Percentiles rank a stretch among this genome's conserved stretches.
These are phyloP conservation scores for Drosophila serrata DNA, from an alignment of 1,140 invertebrate genomes.

Conservation along the genomic window DNA sequence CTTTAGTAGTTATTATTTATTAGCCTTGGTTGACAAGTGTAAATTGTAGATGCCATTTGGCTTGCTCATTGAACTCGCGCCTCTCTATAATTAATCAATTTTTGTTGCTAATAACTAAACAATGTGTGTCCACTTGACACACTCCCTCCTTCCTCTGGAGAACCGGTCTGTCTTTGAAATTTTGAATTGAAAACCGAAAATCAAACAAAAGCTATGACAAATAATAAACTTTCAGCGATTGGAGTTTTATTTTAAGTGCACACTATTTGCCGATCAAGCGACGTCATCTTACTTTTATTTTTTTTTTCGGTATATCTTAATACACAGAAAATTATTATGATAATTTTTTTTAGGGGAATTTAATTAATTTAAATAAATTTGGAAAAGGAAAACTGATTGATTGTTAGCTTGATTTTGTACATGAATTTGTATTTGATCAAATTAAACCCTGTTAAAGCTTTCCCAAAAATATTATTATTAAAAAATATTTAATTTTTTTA, in stretches of 20 bases:
- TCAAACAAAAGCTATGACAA: conserved; percentile 23
- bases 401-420: background rate
- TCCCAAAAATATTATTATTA: no score
- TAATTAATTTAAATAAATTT: background rate
- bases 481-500: background rate
- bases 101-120: conserved; percentile 71
- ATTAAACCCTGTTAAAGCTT: background rate
- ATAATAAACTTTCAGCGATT: conserved; percentile 7
- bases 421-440: background rate
- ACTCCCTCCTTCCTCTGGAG: background rate
- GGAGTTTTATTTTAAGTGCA: conserved; percentile 26
- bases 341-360: background rate
- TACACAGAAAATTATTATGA: background rate
- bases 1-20: no score
- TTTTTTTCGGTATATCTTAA: background rate
- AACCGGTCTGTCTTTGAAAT: conserved; percentile 63
- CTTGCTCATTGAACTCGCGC: conserved; percentile 53
- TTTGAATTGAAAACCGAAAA: conserved; percentile 47
- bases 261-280: conserved; percentile 9
- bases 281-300: conserved; percentile 13
- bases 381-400: background rate
- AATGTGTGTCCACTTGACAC: conserved; percentile 46
- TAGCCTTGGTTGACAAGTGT: conserved; percentile 37
- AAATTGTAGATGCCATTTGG: conserved; percentile 46
- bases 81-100: conserved; percentile 72